Conservation (phyloP, 2,797 vertebrate species). For the Brachyrhaphis roseni region DNA sequence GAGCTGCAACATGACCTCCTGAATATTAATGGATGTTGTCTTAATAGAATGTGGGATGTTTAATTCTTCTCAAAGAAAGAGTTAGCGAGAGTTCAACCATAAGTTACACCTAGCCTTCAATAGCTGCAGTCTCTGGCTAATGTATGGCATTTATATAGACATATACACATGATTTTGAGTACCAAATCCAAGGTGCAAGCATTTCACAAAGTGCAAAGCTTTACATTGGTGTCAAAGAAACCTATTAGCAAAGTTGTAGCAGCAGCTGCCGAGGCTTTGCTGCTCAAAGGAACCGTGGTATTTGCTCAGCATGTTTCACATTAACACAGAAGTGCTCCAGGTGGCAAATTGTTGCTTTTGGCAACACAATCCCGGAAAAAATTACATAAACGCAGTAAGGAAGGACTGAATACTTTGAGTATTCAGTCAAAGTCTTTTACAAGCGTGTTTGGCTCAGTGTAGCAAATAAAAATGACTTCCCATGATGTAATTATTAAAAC, state of each 20-base stretch:
- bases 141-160: not conserved
- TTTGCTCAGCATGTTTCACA: slow-evolving; percentile 28
- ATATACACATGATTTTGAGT: not conserved
- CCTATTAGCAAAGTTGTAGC: slow-evolving; percentile 56
- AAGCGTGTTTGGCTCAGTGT: slow-evolving; percentile 17
- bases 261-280: slow-evolving; percentile 17
- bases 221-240: slow-evolving; percentile 31
- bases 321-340: slow-evolving; percentile 33
- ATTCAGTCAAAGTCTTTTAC: slow-evolving; percentile 17
- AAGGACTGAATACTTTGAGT: slow-evolving; percentile 6
- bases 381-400: slow-evolving; percentile 17
- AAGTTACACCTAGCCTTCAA: not conserved
- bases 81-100: not conserved
- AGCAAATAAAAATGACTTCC: slow-evolving; percentile 38
- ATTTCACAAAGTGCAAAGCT: slow-evolving; percentile 15
- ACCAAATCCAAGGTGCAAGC: not conserved
- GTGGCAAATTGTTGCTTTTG: slow-evolving; percentile 56
- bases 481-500: slow-evolving; percentile 56
- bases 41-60: not conserved
- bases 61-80: not conserved
- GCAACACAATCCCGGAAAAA: slow-evolving; percentile 25
- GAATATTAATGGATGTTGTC: not conserved
- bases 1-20: not conserved
- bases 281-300: slow-evolving; percentile 4
- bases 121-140: not conserved